Conservation (phyloP, 2,888 invertebrate genomes). For the Merodon equestris region DNA sequence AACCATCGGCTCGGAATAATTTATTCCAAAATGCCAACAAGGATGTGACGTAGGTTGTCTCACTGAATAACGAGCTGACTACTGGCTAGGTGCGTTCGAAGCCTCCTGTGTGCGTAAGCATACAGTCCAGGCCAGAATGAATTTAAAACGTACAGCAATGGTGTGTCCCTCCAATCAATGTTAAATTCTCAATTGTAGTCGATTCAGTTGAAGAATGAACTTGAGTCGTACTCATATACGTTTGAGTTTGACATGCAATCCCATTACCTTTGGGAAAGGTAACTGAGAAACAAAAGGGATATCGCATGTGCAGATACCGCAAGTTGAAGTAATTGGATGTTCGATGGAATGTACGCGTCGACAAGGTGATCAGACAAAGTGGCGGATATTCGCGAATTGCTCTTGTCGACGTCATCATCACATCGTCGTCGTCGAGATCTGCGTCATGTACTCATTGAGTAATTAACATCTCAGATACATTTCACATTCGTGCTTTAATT, state of each 20-base stretch:
- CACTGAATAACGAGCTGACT: background rate
- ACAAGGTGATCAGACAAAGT: background rate
- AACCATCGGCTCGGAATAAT: background rate
- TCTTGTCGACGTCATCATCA: background rate
- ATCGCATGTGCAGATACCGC: no score
- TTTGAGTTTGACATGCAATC: no score
- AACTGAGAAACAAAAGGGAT: no score
- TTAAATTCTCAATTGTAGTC: no score
- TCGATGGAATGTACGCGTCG: background rate
- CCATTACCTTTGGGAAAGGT: no score
- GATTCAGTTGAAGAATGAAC: no score
- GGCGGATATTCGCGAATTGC: background rate
- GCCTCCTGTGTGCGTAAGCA: no score
- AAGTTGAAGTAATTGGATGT: background rate
- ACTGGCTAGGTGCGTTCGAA: background rate
- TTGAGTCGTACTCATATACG: no score
- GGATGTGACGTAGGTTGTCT: background rate
- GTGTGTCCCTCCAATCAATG: no score
- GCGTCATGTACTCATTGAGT: constrained; percentile 40
- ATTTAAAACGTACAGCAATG: no score
- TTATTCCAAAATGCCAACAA: background rate
- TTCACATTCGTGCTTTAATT: constrained; percentile 63
- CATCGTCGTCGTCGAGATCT: background rate
- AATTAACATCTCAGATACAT: constrained; percentile 62
- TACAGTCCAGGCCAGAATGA: no score